phyloP scores from a whole-genome alignment of 2,797 vertebrate species.

The Lutjanus argentimaculatus region DNA sequence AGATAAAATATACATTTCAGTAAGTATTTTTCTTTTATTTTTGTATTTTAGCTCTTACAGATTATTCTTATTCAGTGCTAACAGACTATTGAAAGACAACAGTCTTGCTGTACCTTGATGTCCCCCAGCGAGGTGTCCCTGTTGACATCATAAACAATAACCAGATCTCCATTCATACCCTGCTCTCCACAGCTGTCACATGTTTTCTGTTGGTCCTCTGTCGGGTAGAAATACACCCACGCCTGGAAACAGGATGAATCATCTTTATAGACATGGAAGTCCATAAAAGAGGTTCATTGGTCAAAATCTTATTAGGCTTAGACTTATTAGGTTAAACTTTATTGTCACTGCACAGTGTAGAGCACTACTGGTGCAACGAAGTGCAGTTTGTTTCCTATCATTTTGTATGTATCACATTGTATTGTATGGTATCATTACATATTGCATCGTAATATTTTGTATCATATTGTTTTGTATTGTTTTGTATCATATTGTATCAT shows the following conservation, averaged over 20 bases:
- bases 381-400: background rate
- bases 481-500: too few relatives aligned
- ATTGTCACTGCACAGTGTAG: background rate
- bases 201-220: constrained; percentile 78
- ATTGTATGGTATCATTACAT: too few relatives aligned
- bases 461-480: too few relatives aligned
- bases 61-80: background rate
- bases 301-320: too few relatives aligned
- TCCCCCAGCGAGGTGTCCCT: constrained; percentile 76
- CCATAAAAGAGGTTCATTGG: too few relatives aligned
- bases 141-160: constrained; percentile 85
- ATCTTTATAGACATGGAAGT: background rate
- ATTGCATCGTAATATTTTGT: too few relatives aligned
- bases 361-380: background rate
- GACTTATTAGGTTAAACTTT: background rate
- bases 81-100: background rate
- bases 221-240: constrained; percentile 84
- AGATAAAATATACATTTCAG: background rate
- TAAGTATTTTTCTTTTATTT: background rate
- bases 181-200: constrained; percentile 79
- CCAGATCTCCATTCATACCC: constrained; percentile 85
- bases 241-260: constrained; percentile 69
- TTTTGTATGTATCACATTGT: too few relatives aligned
- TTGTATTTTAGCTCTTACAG: background rate
- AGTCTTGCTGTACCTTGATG: constrained; percentile 72